These are phyloP conservation scores for Acleris holmiana DNA, from an alignment of 2,888 invertebrate species.

Conservation along the genomic window DNA sequence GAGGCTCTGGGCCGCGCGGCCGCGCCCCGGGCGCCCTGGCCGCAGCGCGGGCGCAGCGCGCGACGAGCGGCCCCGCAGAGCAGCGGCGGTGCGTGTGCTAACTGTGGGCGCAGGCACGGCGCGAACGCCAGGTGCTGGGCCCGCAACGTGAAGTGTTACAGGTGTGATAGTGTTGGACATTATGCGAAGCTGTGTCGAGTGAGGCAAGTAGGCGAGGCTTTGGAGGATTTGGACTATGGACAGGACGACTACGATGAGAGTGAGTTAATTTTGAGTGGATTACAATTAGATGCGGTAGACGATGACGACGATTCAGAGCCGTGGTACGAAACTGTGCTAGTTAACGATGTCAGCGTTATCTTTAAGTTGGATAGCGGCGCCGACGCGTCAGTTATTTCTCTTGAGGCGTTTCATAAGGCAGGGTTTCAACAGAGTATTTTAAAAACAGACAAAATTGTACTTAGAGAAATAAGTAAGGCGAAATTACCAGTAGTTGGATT, in stretches of 20 bases:
- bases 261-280: too few species aligned
- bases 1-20: neutral
- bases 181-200: constrained; percentile 11
- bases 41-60: neutral
- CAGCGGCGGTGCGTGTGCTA: too few species aligned
- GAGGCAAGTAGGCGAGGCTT: neutral
- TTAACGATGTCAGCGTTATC: neutral
- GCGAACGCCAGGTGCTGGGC: too few species aligned
- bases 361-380: constrained; percentile 19
- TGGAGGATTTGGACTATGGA: constrained; percentile 10
- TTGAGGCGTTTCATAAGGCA: too few species aligned
- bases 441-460: constrained; percentile 1
- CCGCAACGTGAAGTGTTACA: too few species aligned
- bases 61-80: neutral
- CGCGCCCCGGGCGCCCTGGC: neutral
- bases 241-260: constrained; percentile 15
- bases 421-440: neutral
- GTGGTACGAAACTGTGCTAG: constrained; percentile 6
- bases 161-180: constrained; percentile 23
- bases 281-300: too few species aligned
- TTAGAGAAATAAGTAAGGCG: constrained; percentile 13
- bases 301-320: neutral
- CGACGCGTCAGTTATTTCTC: constrained; percentile 13
- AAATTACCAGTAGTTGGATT: constrained; percentile 11
- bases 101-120: too few species aligned